Evolutionary conservation across 2,113 vertebrate genomes (phyloP), one percentile per base, ranked within the genome.

Genomic region (Oxygymnocypris stewartii): DNA sequence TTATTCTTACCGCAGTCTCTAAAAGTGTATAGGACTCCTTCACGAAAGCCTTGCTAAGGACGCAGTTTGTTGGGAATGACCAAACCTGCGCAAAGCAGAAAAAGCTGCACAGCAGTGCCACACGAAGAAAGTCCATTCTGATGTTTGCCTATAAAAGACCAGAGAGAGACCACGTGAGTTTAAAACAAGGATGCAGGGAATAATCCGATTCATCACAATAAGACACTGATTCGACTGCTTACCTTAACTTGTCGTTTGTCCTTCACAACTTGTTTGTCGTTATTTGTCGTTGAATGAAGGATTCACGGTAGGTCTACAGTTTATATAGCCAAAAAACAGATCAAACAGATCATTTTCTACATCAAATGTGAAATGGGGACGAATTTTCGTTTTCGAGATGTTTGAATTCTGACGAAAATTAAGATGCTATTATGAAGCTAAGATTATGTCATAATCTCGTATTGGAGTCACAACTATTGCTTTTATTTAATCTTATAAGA

Each of bases 61-160:
- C 11, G 67, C 89, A 90, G 28, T 20, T 59, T 13, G 47, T 85
- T 12, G 89, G 86, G 37, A 73, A n/a, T 0, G 87, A 57, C 14
- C 40, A 63, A 2, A 88, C 75, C 8, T 77, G 75, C 13, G 8
- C 65, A 23, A 83, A 35, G 83, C 85, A 88, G 67, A 86, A 40
- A 35, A 84, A 4, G 8, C 51, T 63, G 75, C 83, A 75, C 57
- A 88, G 16, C 85, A 54, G 87, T 65, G 83, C 74, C 37, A 81
- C 65, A 77, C 25, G 12, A 28, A 37, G 79, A 63, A 85, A 40
- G 12, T n/a, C 73, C 87, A 90, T 90, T n/a, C 44, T 81, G 44
- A 51, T 14, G 6, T 2, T 47, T 73, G 77, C 6, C 63, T 83
- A 5, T 8, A 37, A 3, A 28, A 63, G 5, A 82, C 9, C 23